Evolutionary conservation across 2,888 invertebrate species (phyloP).

Genomic region (Lucinisca nassula): DNA sequence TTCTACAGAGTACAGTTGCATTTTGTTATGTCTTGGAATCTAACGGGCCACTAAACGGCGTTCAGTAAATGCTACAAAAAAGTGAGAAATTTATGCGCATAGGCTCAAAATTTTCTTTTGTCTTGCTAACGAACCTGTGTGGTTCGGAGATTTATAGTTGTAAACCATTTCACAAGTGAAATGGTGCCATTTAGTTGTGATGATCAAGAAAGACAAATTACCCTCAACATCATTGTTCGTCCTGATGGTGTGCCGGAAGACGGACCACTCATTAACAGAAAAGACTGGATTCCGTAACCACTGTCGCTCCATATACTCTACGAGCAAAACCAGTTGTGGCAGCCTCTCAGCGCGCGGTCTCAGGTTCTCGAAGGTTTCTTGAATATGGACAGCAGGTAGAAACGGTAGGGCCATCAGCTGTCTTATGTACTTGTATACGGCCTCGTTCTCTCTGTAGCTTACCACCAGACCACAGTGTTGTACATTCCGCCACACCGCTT

Average conservation of each 20-base stretch:
- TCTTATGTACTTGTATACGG: neutral
- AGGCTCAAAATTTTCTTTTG: no score
- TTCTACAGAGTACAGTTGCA: no score
- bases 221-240: constrained; percentile 12
- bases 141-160: no score
- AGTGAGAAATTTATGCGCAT: no score
- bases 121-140: no score
- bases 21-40: no score
- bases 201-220: no score
- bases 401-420: neutral
- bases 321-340: neutral
- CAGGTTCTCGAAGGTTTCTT: neutral
- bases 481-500: neutral
- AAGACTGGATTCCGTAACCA: neutral
- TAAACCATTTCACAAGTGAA: no score
- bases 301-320: neutral
- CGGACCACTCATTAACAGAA: neutral
- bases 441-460: neutral
- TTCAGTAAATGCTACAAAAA: no score
- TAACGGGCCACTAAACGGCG: no score
- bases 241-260: neutral
- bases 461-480: neutral
- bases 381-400: neutral
- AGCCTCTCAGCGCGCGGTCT: neutral
- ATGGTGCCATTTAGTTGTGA: no score